phyloP scores from a whole-genome alignment of 2,888 invertebrate species.

The Asteroscopus sphinx region DNA sequence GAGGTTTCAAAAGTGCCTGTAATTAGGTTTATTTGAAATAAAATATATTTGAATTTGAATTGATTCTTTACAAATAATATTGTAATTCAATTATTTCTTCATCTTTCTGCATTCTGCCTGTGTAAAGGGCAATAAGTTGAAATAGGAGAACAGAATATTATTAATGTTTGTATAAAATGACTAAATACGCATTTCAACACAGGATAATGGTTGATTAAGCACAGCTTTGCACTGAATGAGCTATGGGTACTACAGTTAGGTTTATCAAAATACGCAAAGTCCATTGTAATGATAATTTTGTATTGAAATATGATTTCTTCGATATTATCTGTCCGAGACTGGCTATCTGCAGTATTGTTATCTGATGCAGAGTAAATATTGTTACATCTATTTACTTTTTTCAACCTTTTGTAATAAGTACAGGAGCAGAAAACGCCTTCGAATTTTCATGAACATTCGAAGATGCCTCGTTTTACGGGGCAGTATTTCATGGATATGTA shows the following conservation, averaged over 20 bases:
- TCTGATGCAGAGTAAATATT: not conserved
- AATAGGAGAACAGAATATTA: not conserved
- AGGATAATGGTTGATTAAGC: slow-evolving; percentile 17
- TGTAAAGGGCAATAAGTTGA: too few species aligned
- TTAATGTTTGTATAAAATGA: not conserved
- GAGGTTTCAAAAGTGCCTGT: too few species aligned
- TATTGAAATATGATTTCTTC: not conserved
- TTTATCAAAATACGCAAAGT: slow-evolving; percentile 22
- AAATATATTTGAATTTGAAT: too few species aligned
- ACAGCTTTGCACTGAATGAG: slow-evolving; percentile 11
- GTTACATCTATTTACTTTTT: not conserved
- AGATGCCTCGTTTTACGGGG: not conserved
- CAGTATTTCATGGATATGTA: not conserved
- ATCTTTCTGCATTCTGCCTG: too few species aligned
- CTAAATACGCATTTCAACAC: slow-evolving; percentile 5
- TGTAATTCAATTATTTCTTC: too few species aligned
- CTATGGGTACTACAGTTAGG: slow-evolving; percentile 30
- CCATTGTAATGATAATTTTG: not conserved
- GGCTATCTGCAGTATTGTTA: not conserved
- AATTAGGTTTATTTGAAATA: too few species aligned
- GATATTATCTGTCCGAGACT: not conserved
- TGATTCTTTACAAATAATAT: too few species aligned
- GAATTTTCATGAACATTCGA: not conserved
- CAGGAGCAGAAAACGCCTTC: not conserved
- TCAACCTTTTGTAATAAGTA: not conserved